phyloP scores from a whole-genome alignment of 2,113 vertebrate species.

The Nothocercus julius region DNA sequence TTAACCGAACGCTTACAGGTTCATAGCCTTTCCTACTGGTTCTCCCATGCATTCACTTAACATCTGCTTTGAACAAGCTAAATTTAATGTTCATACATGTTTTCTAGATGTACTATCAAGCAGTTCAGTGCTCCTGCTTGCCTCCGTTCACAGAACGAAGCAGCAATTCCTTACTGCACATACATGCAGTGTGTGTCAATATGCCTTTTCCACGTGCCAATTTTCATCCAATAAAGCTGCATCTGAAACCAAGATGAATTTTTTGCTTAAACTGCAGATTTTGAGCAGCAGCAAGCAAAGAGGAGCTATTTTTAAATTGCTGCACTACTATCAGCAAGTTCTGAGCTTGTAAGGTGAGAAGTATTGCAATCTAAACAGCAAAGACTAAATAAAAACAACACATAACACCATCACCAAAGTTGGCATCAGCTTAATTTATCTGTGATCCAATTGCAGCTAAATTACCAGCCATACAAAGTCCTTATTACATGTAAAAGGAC shows the following conservation, averaged over 20 bases:
- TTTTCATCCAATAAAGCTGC: background rate
- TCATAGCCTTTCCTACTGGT: background rate
- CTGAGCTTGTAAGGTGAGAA: background rate
- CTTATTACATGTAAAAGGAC: background rate
- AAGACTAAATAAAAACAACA: background rate
- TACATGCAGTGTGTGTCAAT: too few relatives aligned
- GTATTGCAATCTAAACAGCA: background rate
- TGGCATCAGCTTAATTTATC: background rate
- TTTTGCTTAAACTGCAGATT: background rate
- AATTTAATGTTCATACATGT: background rate
- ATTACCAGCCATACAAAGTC: background rate
- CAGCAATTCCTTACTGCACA: background rate
- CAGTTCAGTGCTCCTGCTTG: background rate
- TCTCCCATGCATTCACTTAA: conserved; percentile 5
- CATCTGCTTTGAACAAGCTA: conserved; percentile 4
- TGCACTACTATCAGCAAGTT: background rate
- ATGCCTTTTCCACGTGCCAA: background rate
- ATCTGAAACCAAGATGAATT: background rate
- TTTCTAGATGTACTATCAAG: background rate
- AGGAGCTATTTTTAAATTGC: background rate
- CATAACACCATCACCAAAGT: background rate
- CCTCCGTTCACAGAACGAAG: background rate
- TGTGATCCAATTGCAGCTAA: background rate
- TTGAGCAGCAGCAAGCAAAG: background rate
- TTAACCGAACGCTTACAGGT: conserved; percentile 1